Base-by-base conservation (phyloP, 2,888 invertebrate species). In the Standfussiana lucernea region DNA sequence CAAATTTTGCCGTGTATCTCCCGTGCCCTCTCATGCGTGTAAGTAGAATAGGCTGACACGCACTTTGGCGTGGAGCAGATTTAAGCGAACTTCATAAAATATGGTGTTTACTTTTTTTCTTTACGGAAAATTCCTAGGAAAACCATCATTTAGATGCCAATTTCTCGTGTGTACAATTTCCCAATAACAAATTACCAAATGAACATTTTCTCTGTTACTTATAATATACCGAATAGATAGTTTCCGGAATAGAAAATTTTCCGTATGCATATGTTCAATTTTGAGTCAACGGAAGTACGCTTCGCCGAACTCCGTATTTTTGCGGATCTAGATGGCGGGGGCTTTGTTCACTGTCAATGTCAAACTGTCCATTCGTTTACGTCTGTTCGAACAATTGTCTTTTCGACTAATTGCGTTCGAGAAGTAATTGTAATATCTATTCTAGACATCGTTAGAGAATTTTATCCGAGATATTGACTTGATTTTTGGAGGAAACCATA, bases 21-120 rank as follows among this genome's bases (percentile, higher is more conserved):
- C 35, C 45, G 70, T 72, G 76, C 69, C 53, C 62, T 75, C 35
- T 67, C 80, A 86, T 75, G 80, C 80, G 88, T 86, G 83, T 83
- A 85, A 83, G 80, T 86, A 80, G 83, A 77, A 82, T 80, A 74
- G 70, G 80, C 68, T 68, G 72, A 76, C 79, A 72, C 77, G 74
- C 47, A 61, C 87, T 76, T 85, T 62, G 85, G 69, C 66, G 77
- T 50, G 62, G 65, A 37, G 53, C 71, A 72, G 61, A 74, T 73
- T 72, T 70, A 75, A 40, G 28, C 59, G 13, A 64, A 69, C 45
- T 67, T 47, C 35, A 50, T 72, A 66, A 61, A 56, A 73, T 42
- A 28, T 45, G 28, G 18, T 84, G 40, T 62, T 67, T n/a, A 70
- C 32, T 66, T 72, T 64, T 84, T 50, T 18, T 28, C 15, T 65